Evolutionary conservation across 2,113 vertebrate species (phyloP), one percentile per base, ranked within the genome.

Genomic region (Onychorhynchus coronatus): DNA sequence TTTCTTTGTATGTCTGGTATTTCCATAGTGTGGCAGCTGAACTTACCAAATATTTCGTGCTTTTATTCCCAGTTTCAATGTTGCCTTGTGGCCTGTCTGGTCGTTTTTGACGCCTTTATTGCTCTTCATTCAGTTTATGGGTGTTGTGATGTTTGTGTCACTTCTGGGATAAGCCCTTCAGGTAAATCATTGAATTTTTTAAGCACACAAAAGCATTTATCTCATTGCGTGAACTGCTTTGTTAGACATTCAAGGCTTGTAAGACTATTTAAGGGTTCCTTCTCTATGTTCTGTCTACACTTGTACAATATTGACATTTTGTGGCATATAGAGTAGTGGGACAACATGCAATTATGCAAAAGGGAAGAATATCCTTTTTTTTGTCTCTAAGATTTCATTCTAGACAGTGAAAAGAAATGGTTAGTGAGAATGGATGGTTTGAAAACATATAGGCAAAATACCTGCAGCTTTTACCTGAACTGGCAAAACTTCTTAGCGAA

Each of bases 111-210:
- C 99, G 13, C 99, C 99, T 5, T 50, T 99, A 62, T 95, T 99
- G 94, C 98, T 99, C 68, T 99, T 99, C 92, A 98, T 98, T 59
- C 99, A 99, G 97, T 99, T 99, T 78, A 99, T 99, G 99, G 99
- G 99, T 39, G 94, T 99, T 13, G 98, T 99, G 61, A 99, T 99
- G 99, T 92, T 99, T 79, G 98, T 99, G 92, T 99, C 99, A 12
- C 97, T 99, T 47, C 98, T 99, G 27, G 99, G 99, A 72, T 99
- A 95, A 99, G 14, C 44, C 14, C 35, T 46, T 70, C 73, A 97
- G 98, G 99, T 99, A 98, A 96, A 97, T 86, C 82, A 66, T 35
- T 66, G 14, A 65, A 41, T 55, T 52, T 31, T 63, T 63, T 18
- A 24, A 78, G 30, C 28, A 14, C 7, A 7, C 15, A 14, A 12